Evolutionary conservation across 2,797 vertebrate genomes (phyloP).

Genomic region (Phalloptychus januarius): DNA sequence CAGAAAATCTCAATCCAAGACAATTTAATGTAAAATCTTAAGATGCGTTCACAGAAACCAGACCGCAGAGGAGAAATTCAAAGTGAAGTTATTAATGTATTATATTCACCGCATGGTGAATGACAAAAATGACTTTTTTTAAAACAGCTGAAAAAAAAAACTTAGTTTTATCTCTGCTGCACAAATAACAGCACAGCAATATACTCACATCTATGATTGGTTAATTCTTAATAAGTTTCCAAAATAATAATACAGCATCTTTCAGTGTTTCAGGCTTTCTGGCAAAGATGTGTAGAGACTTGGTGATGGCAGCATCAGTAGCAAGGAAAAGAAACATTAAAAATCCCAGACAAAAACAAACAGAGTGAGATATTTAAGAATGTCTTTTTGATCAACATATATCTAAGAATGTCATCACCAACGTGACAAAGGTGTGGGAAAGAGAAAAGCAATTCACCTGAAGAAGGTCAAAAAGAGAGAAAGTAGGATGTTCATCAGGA

Average conservation of each 20-base stretch:
- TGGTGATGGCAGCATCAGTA: not conserved
- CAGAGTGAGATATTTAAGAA: not conserved
- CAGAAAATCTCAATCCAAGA: not conserved
- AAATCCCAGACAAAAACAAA: too few relatives aligned
- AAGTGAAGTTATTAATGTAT: not conserved
- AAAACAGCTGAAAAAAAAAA: not conserved
- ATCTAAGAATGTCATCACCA: not conserved
- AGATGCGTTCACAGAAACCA: not conserved
- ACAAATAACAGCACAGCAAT: not conserved
- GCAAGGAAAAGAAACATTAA: too few relatives aligned
- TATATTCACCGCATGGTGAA: too few relatives aligned
- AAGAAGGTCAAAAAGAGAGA: conserved; percentile 29
- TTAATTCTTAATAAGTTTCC: not conserved
- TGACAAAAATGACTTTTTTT: not conserved
- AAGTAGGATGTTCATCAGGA: conserved; percentile 6
- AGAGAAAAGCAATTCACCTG: conserved; percentile 13
- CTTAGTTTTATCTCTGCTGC: not conserved
- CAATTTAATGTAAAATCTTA: not conserved
- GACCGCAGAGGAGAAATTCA: not conserved
- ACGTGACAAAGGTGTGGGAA: not conserved
- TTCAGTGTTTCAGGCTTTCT: not conserved
- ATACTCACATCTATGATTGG: not conserved
- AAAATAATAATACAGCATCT: too few relatives aligned
- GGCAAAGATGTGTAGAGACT: not conserved
- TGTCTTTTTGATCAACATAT: not conserved